These are phyloP conservation scores for Gnathonemus longibarbis DNA, from an alignment of 2,113 vertebrate genomes.

Conservation along the genomic window DNA sequence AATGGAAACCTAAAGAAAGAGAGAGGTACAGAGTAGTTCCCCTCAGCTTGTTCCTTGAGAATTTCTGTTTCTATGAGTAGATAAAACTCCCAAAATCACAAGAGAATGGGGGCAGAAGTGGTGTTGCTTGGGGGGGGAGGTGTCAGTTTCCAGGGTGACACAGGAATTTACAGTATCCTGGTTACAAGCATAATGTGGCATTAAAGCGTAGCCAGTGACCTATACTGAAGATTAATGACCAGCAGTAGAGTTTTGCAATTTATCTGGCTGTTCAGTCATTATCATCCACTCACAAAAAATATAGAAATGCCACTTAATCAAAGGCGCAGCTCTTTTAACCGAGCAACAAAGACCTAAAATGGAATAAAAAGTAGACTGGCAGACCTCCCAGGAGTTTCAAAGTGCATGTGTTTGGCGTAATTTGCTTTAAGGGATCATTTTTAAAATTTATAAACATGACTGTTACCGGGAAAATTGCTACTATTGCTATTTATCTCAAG, in stretches of 20 bases:
- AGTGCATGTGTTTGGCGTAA: neutral
- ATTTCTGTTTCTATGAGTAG: neutral
- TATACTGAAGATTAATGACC: neutral
- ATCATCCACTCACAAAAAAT: neutral
- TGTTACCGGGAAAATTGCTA: neutral
- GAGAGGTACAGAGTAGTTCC: neutral
- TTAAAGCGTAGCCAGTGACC: neutral
- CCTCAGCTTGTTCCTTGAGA: neutral
- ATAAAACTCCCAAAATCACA: neutral
- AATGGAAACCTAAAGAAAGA: neutral
- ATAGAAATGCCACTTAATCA: neutral
- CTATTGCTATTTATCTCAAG: neutral
- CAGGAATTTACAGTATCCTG: neutral
- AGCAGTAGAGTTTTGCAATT: neutral
- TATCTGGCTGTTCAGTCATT: neutral
- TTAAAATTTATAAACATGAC: neutral
- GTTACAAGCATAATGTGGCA: neutral
- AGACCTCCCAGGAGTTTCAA: neutral
- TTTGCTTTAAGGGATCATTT: neutral
- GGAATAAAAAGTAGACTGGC: neutral
- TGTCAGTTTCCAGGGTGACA: neutral
- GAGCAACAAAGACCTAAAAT: neutral
- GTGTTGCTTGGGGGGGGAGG: neutral
- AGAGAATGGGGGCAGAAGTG: neutral
- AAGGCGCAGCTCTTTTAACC: neutral